Evolutionary conservation across 2,113 vertebrate species (phyloP).

Genomic region (human (Homo sapiens)): GRCh38 chr17:40393501-40394000

Average conservation of each 20-base stretch:
- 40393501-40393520: background rate
- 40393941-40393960: no score
- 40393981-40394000: no score
- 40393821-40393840: no score
- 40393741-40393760: background rate
- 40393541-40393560: background rate
- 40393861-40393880: no score
- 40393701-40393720: background rate
- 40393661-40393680: background rate
- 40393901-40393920: no score
- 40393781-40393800: background rate
- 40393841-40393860: no score
- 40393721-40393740: background rate
- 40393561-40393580: constrained; percentile 6
- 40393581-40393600: background rate
- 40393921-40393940: no score
- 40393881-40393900: no score
- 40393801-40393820: background rate
- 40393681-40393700: background rate
- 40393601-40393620: background rate
- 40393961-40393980: no score
- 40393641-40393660: background rate
- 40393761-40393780: constrained; percentile 14
- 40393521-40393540: background rate
- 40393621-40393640: background rate